Base-by-base conservation (phyloP, 1,140 invertebrate species). In the Cotesia glomerata region DNA sequence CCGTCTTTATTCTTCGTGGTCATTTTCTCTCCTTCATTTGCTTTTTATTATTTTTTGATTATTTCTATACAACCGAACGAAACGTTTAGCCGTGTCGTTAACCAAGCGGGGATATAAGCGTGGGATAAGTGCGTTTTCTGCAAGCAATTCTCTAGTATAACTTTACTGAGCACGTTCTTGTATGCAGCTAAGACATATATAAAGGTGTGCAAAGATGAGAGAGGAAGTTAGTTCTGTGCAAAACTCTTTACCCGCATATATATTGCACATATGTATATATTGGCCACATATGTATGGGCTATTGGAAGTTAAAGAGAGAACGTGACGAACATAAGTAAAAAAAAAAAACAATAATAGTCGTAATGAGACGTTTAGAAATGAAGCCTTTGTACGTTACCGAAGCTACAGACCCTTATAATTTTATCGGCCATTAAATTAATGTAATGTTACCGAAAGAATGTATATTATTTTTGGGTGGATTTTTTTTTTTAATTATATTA, bases 331-430 rank as follows among this genome's bases (percentile, higher is more conserved):
- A 26, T 26, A 26, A 26, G 39, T n/a, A 7, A 54, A 59, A 34
- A n/a, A 58, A 69, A 69, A 18, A 69, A 35, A 58, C 35, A 61
- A 69, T 69, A 61, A 69, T 69, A 61, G 35, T 69, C 13, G 54
- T 69, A 69, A 69, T 69, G 68, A 69, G 68, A n/a, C 68, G 68
- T 69, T 69, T 69, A 61, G 56, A 61, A 61, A 16, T 49, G n/a
- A 39, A 54, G 35, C 61, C 26, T 71, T 64, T 39, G 39, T 67
- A 39, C 26, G 26, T 54, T 52, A 67, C 65, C 65, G 65, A 67
- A 67, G 49, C 13, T 67, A 26, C 8, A 32, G 49, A 13, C 45
- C 51, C 51, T 67, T 67, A 39, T 54, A 67, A 67, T 67, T 67
- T 67, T 54, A 51, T 67, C 16, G 8, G 34, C 39, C 49, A 67